These are phyloP conservation scores for Lacanobia oleracea DNA, from an alignment of 2,888 invertebrate genomes.

Conservation along the genomic window DNA sequence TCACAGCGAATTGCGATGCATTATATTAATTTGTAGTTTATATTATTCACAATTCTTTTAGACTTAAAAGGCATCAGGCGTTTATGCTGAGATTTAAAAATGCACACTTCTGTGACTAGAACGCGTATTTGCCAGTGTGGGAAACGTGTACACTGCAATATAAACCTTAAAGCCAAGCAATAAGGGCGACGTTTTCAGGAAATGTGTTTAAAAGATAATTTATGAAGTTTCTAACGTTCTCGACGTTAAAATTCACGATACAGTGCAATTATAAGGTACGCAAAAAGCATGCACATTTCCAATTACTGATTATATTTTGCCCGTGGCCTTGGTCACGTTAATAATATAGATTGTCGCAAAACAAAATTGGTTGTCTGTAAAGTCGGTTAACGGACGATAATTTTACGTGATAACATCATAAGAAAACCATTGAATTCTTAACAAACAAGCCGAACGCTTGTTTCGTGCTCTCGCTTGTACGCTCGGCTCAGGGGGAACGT, in stretches of 20 bases:
- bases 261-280: background rate
- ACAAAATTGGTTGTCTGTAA: too few species aligned
- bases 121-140: background rate
- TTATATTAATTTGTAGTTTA: background rate
- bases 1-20: slow-evolving; percentile 38
- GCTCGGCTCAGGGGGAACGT: too few species aligned
- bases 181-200: background rate
- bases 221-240: background rate
- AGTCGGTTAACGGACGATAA: too few species aligned
- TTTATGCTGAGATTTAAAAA: background rate
- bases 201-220: background rate
- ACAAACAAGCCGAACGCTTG: too few species aligned
- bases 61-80: background rate
- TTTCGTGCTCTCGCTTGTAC: too few species aligned
- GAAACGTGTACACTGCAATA: background rate
- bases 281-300: too few species aligned
- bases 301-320: too few species aligned
- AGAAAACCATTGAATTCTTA: too few species aligned
- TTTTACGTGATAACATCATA: too few species aligned
- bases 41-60: too few species aligned
- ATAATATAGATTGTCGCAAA: too few species aligned
- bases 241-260: background rate
- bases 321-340: too few species aligned
- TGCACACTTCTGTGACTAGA: background rate
- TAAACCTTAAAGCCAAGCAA: background rate